phyloP scores from a whole-genome alignment of 2,113 vertebrate genomes.

The Poeciliopsis retropinna region DNA sequence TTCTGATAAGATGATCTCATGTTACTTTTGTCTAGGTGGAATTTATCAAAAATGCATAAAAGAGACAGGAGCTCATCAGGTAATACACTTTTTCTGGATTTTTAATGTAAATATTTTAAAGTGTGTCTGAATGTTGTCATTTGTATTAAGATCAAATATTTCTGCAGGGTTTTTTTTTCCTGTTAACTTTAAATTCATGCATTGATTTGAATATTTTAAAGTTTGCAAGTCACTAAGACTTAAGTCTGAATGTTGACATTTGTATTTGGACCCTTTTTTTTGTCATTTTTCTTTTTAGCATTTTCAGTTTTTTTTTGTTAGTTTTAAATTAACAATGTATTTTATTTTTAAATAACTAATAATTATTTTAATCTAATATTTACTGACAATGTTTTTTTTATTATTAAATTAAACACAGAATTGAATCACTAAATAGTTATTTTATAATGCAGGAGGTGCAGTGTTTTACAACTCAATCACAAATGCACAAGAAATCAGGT shows the following conservation, averaged over 20 bases:
- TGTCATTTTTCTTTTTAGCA: neutral
- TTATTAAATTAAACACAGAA: neutral
- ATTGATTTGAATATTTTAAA: neutral
- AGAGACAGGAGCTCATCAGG: constrained; percentile 23
- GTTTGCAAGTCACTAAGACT: neutral
- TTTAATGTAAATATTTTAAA: neutral
- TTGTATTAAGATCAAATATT: neutral
- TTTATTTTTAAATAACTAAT: neutral
- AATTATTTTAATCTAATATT: neutral
- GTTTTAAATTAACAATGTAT: neutral
- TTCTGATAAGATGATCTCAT: neutral
- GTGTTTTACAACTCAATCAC: constrained; percentile 50
- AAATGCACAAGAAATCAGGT: constrained; percentile 34
- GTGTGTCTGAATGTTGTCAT: neutral
- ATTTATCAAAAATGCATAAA: constrained; percentile 52
- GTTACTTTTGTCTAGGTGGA: constrained; percentile 41
- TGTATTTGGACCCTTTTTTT: neutral
- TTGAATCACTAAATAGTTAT: neutral
- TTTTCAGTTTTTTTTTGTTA: no score
- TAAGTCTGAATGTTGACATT: neutral
- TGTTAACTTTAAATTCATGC: no score
- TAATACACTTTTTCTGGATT: constrained; percentile 24
- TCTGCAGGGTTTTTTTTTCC: neutral
- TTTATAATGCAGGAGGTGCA: constrained; percentile 3
- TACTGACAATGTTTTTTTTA: no score